phyloP scores from a whole-genome alignment of 2,888 invertebrate species.

The Cotesia congregata region DNA sequence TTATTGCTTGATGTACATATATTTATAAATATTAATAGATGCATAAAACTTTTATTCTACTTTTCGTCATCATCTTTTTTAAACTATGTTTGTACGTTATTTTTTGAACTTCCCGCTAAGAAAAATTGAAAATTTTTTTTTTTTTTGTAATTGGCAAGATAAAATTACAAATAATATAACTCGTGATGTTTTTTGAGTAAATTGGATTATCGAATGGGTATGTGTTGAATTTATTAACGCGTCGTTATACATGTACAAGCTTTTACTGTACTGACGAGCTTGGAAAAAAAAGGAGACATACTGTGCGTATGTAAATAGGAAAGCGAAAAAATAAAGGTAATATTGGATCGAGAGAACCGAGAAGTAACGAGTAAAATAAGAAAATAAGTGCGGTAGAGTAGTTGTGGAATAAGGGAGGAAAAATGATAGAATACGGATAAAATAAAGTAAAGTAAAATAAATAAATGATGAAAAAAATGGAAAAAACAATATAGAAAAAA shows the following conservation, averaged over 20 bases:
- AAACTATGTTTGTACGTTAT: not conserved
- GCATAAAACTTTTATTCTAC: not conserved
- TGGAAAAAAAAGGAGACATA: not conserved
- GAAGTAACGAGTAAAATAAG: slow-evolving; percentile 19
- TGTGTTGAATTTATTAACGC: not conserved
- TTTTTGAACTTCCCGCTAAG: too few species aligned
- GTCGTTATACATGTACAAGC: slow-evolving; percentile 2
- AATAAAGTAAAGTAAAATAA: slow-evolving; percentile 16
- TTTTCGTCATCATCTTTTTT: too few species aligned
- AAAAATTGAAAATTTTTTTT: too few species aligned
- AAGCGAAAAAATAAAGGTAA: slow-evolving; percentile 20
- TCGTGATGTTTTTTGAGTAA: too few species aligned
- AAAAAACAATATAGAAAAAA: slow-evolving; percentile 47
- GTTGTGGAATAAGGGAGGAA: slow-evolving; percentile 24
- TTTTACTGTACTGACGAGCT: not conserved
- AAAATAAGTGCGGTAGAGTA: not conserved
- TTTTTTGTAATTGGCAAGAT: too few species aligned
- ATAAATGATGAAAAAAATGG: slow-evolving; percentile 37
- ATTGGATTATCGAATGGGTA: too few species aligned
- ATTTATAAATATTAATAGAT: slow-evolving; percentile 3
- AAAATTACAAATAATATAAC: too few species aligned
- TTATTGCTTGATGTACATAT: not conserved
- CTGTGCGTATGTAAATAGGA: slow-evolving; percentile 5
- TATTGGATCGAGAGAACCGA: not conserved
- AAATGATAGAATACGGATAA: slow-evolving; percentile 34